phyloP scores from a whole-genome alignment of 2,888 invertebrate genomes.

The Norana najaformis region DNA sequence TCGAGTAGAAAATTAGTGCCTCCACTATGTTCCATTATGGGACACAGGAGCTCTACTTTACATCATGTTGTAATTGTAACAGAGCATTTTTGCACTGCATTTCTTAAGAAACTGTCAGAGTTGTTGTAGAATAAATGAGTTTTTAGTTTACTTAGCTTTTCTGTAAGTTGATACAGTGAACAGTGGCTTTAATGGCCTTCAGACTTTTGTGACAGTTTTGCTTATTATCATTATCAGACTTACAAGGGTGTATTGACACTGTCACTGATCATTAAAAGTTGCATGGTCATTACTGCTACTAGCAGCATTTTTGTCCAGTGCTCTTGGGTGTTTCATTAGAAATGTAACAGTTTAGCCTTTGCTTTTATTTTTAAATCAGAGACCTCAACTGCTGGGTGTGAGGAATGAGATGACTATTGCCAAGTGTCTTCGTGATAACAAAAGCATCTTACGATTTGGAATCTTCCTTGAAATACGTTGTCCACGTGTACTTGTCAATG shows the following conservation, averaged over 20 bases:
- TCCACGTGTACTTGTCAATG: conserved; percentile 38
- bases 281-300: background rate
- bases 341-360: background rate
- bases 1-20: background rate
- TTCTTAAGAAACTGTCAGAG: background rate
- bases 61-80: background rate
- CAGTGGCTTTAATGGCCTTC: too few relatives aligned
- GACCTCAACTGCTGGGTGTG: conserved; percentile 41
- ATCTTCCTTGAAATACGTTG: conserved; percentile 40
- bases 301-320: background rate
- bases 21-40: background rate
- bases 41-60: background rate
- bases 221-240: background rate
- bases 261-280: background rate
- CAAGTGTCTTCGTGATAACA: conserved; percentile 40
- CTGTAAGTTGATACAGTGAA: too few relatives aligned
- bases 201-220: background rate
- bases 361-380: conserved; percentile 33
- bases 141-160: too few relatives aligned
- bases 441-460: conserved; percentile 41
- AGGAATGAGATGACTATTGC: conserved; percentile 43
- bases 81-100: background rate
- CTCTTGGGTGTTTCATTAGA: background rate
- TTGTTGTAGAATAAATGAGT: too few relatives aligned
- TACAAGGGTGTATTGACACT: background rate